Percentiles rank a stretch among this genome's conserved stretches.
phyloP scores from a whole-genome alignment of 2,888 invertebrate genomes.

The Drosophila borborema region DNA sequence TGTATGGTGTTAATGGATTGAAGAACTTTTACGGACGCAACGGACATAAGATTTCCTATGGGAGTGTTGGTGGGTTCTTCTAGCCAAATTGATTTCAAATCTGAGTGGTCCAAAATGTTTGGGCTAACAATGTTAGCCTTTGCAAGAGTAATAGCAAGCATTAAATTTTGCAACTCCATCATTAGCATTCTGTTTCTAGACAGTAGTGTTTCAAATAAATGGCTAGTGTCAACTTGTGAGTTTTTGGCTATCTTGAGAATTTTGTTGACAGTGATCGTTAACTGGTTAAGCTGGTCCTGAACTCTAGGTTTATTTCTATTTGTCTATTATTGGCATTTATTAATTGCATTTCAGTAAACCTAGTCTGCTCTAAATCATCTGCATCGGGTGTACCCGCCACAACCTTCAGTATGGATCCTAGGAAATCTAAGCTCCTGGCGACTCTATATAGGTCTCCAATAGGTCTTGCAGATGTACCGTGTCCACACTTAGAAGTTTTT shows the following conservation, averaged over 20 bases:
- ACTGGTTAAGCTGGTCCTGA: no score
- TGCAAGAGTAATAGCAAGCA: no score
- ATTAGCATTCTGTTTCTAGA: neutral
- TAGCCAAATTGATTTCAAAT: no score
- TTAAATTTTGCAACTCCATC: neutral
- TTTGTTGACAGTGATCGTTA: no score
- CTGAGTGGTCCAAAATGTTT: no score
- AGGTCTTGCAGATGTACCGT: conserved; percentile 1
- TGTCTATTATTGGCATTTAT: neutral
- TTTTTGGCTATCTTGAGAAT: no score
- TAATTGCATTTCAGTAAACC: neutral
- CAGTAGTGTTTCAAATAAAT: no score
- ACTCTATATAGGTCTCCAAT: neutral
- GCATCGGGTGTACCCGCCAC: conserved; percentile 7
- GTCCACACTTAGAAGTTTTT: conserved; percentile 1
- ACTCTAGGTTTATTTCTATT: no score
- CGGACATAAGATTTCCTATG: neutral
- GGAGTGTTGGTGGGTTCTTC: neutral
- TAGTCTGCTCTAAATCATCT: conserved; percentile 4
- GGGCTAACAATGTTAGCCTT: no score
- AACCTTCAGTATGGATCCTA: neutral
- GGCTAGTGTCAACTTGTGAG: no score
- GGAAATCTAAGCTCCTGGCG: neutral
- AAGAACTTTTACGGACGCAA: no score
- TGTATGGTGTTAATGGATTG: no score